A percentile compares a stretch with the other conserved stretches of the same genome.
phyloP scores from a whole-genome alignment of 2,797 vertebrate species.

The Nyctalus aviator region DNA sequence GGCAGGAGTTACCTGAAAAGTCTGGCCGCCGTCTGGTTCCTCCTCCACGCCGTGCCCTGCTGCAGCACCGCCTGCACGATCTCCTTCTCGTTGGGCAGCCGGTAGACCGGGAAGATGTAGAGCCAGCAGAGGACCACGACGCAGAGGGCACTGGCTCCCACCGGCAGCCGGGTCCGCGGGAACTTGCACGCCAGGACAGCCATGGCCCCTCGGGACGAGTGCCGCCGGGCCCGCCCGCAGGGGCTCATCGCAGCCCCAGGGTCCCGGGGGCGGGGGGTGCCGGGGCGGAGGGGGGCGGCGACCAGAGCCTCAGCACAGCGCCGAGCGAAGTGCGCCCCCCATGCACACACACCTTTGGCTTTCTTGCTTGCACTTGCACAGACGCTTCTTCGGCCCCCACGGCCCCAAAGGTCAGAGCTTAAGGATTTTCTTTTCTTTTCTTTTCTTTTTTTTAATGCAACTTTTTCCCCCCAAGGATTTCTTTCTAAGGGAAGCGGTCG shows the following conservation, averaged over 20 bases:
- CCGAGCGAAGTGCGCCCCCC: conserved; percentile 56
- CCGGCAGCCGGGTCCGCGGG: conserved; percentile 92
- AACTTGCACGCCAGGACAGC: conserved; percentile 89
- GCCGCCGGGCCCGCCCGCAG: conserved; percentile 70
- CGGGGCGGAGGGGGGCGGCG: neutral
- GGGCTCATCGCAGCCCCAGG: conserved; percentile 75
- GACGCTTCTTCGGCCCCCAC: conserved; percentile 17
- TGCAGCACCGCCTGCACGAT: conserved; percentile 94
- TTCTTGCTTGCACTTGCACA: neutral
- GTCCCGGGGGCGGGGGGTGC: conserved; percentile 1
- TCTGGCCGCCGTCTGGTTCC: conserved; percentile 92
- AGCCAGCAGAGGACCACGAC: conserved; percentile 96
- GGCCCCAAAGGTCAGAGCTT: conserved; percentile 56
- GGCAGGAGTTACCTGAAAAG: conserved; percentile 92
- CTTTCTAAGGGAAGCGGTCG: conserved; percentile 37
- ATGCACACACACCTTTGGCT: conserved; percentile 62
- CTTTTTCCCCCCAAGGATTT: conserved; percentile 76
- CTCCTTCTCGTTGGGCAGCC: conserved; percentile 93
- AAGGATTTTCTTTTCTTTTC: neutral
- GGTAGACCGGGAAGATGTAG: conserved; percentile 94
- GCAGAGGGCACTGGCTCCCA: conserved; percentile 93
- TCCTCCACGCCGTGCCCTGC: conserved; percentile 91
- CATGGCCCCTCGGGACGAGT: conserved; percentile 83
- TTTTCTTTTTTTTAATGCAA: conserved; percentile 61
- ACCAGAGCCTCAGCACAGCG: conserved; percentile 25